Base-by-base conservation (phyloP, 2,113 vertebrate genomes). In the Odontophorus gujanensis region DNA sequence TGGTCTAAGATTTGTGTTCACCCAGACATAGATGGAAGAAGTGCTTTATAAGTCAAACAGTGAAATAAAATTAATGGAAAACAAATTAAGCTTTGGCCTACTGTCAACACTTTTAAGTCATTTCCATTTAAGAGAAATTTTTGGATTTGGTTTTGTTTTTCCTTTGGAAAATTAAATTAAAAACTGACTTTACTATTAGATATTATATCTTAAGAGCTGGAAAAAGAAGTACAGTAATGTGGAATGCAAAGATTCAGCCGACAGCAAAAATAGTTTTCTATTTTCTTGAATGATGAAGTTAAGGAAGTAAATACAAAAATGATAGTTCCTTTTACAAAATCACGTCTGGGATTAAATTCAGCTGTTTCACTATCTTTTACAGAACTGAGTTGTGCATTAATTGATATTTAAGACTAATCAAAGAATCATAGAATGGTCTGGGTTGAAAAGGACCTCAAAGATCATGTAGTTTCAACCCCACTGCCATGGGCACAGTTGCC, bases 221-320 rank as follows among this genome's bases (percentile, higher is more conserved):
- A 69, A n/a, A 55, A 18, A 73, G 53, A 53, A 53, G 26, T 9
- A 34, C 1, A 55, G 1, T 58, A 38, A 15, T 8, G 18, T 36
- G 38, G 16, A 16, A 32, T 5, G 19, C 3, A 38, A 14, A n/a
- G 9, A 74, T 38, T 36, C 32, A 95, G 68, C 3, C 77, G 81
- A 77, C 6, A 48, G 45, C 42, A n/a, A 34, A 1, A 74, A 8
- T 2, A 38, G 53, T 18, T 1, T 1, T 73, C n/a, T 59, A 0
- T 36, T 40, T 75, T 75, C 16, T 82, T 78, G 57, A 18, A 10
- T 19, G 11, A 50, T 19, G 13, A 50, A 47, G 32, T 14, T 69
- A 40, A 86, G 69, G 30, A 85, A 61, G 7, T 24, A 76, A 66
- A 63, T 15, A 47, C 6, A 22, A 89, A 92, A 78, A 80, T 25